Evolutionary conservation across 2,888 invertebrate genomes (phyloP).

Genomic region (Rhagonycha fulva): DNA sequence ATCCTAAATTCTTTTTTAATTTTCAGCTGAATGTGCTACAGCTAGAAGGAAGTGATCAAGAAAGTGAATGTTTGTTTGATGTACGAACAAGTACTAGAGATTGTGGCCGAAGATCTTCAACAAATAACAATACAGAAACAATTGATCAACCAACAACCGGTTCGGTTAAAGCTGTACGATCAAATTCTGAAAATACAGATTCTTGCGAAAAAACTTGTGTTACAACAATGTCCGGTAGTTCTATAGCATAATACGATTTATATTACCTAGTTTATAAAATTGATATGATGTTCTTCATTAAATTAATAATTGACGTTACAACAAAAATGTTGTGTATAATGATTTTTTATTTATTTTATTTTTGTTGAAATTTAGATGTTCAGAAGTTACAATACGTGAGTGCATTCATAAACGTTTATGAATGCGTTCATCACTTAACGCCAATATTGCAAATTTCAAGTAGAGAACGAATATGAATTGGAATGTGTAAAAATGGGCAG

Average conservation of each 20-base stretch:
- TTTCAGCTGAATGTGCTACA: conserved; percentile 55
- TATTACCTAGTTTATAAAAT: not conserved
- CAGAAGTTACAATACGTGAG: not conserved
- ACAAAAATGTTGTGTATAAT: not conserved
- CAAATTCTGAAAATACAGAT: conserved; percentile 61
- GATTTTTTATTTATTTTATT: not conserved
- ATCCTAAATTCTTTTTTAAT: not conserved
- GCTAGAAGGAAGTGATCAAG: conserved; percentile 66
- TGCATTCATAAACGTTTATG: not conserved
- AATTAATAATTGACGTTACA: not conserved
- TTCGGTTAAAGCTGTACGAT: conserved; percentile 56
- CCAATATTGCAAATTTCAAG: not conserved
- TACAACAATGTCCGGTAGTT: conserved; percentile 62
- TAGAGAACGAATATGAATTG: not conserved
- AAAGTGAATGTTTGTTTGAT: conserved; percentile 66
- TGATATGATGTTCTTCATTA: not conserved
- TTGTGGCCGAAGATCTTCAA: conserved; percentile 56
- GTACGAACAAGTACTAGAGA: conserved; percentile 60
- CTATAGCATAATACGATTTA: conserved; percentile 56
- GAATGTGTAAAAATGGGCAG: not conserved
- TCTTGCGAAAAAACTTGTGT: conserved; percentile 60
- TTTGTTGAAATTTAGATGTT: not conserved
- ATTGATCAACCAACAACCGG: conserved; percentile 49
- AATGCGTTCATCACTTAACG: not conserved
- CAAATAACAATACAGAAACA: conserved; percentile 58